A percentile compares a stretch with the other conserved stretches of the same genome.
Conservation (phyloP, 2,797 vertebrate genomes). For the Notolabrus celidotus region DNA sequence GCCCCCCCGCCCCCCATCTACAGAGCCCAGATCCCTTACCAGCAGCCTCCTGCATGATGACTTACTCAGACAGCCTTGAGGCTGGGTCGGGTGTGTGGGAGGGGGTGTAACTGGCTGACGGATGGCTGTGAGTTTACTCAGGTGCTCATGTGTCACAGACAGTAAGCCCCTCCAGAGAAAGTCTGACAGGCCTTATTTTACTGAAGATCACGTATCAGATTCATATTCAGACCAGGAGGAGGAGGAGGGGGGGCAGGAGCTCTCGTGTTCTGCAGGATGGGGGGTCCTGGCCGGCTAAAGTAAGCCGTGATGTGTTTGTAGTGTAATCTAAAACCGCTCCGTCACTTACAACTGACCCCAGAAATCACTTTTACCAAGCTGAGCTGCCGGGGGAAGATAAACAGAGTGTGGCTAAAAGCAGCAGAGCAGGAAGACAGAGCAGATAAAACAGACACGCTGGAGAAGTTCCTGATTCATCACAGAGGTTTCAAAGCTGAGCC, state of each 20-base stretch:
- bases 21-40: conserved; percentile 42
- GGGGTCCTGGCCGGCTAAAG: conserved; percentile 51
- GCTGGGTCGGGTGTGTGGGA: conserved; percentile 19
- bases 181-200: conserved; percentile 40
- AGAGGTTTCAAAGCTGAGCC: no score
- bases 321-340: conserved; percentile 64
- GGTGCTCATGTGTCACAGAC: conserved; percentile 71
- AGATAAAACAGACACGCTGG: no score
- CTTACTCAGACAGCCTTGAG: conserved; percentile 60
- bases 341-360: conserved; percentile 53
- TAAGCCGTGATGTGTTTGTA: conserved; percentile 70
- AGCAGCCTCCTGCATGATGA: conserved; percentile 61
- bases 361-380: conserved; percentile 45
- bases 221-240: conserved; percentile 30
- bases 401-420: conserved; percentile 24
- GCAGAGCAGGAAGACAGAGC: neutral
- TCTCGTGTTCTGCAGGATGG: conserved; percentile 10
- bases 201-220: conserved; percentile 74
- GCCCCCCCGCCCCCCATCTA: neutral
- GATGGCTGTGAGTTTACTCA: conserved; percentile 75
- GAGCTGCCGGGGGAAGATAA: conserved; percentile 44
- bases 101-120: conserved; percentile 52
- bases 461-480: no score
- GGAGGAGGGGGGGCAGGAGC: neutral
- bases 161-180: conserved; percentile 67